These are phyloP conservation scores for Dermatemys mawii DNA, from an alignment of 2,113 vertebrate genomes.

Conservation along the genomic window DNA sequence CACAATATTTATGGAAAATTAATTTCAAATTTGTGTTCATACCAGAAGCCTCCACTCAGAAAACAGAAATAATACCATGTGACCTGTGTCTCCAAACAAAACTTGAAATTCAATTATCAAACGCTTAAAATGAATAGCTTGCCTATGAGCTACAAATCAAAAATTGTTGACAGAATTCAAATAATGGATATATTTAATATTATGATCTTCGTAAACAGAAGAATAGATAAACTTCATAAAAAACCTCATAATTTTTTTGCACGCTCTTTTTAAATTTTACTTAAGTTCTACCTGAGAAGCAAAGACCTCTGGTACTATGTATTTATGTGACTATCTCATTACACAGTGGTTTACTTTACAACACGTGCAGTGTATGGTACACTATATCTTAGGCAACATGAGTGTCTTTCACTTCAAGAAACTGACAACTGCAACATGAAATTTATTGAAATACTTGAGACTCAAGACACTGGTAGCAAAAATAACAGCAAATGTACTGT, in stretches of 20 bases:
- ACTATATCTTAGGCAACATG: background rate
- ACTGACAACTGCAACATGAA: background rate
- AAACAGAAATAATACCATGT: background rate
- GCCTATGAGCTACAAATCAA: background rate
- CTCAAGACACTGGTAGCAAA: background rate
- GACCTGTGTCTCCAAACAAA: background rate
- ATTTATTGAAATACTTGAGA: accelerated
- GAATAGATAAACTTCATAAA: background rate
- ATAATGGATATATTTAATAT: slow-evolving; percentile 10
- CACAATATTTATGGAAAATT: slow-evolving; percentile 21
- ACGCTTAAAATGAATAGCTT: background rate
- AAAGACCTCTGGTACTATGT: background rate
- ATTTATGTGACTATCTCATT: background rate
- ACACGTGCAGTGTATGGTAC: accelerated
- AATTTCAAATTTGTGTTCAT: background rate
- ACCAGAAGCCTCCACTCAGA: background rate
- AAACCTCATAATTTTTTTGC: background rate
- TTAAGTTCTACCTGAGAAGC: background rate
- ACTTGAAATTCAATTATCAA: background rate
- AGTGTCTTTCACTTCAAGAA: background rate
- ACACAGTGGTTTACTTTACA: background rate
- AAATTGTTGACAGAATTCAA: slow-evolving; percentile 9
- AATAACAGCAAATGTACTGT: background rate
- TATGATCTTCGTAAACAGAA: slow-evolving; percentile 16
- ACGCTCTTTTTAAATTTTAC: background rate